Percentiles rank a stretch among this genome's conserved stretches.
phyloP scores from a whole-genome alignment of 2,113 vertebrate genomes.

The Campylomormyrus tamandua region DNA sequence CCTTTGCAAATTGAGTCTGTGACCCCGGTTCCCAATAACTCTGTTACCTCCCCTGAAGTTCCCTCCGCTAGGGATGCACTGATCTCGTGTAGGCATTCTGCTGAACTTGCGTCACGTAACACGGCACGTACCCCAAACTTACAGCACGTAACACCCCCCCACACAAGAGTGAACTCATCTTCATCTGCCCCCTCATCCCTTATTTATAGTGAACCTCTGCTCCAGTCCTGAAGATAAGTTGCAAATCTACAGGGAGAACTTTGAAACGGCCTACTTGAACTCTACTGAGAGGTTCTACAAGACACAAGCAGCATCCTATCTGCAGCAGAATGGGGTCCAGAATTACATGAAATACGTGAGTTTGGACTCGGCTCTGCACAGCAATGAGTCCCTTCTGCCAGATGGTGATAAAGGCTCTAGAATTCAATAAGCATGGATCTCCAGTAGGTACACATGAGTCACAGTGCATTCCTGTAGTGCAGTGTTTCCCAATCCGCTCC shows the following conservation, averaged over 20 bases:
- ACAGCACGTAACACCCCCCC: too few relatives aligned
- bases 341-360: constrained; percentile 99
- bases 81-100: too few relatives aligned
- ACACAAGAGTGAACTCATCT: too few relatives aligned
- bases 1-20: too few relatives aligned
- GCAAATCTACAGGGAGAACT: constrained; percentile 98
- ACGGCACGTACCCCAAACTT: too few relatives aligned
- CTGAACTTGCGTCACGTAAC: too few relatives aligned
- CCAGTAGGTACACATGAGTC: neutral
- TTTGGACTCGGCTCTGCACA: neutral
- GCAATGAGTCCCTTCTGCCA: neutral
- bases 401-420: neutral
- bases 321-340: constrained; percentile 97
- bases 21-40: too few relatives aligned
- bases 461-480: neutral
- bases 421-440: neutral
- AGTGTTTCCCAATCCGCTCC: too few relatives aligned
- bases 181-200: neutral
- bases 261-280: constrained; percentile 97
- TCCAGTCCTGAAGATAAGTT: constrained; percentile 98
- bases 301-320: constrained; percentile 93
- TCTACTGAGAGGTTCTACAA: constrained; percentile 98
- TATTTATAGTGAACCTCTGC: constrained; percentile 88
- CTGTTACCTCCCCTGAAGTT: too few relatives aligned
- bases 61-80: too few relatives aligned